These are phyloP conservation scores for Alces alces DNA, from an alignment of 2,113 vertebrate species.

Conservation along the genomic window DNA sequence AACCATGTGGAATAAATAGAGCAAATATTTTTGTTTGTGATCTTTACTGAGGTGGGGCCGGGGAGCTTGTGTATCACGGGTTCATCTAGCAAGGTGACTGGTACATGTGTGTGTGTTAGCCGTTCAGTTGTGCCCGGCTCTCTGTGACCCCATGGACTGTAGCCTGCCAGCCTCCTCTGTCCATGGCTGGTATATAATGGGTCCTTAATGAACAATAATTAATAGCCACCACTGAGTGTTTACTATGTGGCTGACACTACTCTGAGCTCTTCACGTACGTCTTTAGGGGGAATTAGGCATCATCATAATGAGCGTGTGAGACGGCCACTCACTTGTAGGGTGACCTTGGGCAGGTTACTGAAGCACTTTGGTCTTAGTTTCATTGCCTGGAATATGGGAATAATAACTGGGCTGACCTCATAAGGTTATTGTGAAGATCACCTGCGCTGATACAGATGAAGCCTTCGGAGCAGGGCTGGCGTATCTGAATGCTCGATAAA, in stretches of 20 bases:
- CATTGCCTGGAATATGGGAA: neutral
- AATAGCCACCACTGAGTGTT: neutral
- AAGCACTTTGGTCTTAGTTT: neutral
- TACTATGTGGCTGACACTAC: neutral
- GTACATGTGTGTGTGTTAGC: neutral
- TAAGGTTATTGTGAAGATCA: neutral
- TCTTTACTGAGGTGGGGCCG: neutral
- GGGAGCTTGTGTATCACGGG: neutral
- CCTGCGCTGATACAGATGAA: neutral
- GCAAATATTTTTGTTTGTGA: neutral
- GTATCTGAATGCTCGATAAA: neutral
- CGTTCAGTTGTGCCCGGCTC: neutral
- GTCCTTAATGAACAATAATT: neutral
- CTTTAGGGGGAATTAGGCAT: neutral
- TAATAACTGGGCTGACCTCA: neutral
- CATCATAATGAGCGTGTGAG: too few relatives aligned
- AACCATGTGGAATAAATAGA: neutral
- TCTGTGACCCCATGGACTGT: neutral
- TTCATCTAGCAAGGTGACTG: neutral
- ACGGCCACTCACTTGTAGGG: neutral
- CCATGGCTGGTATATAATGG: neutral
- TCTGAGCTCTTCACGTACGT: neutral
- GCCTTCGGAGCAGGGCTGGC: neutral
- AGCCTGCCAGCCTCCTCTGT: neutral
- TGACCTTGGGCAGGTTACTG: neutral